phyloP scores from a whole-genome alignment of 2,888 invertebrate genomes.

The Lamproptera curius region DNA sequence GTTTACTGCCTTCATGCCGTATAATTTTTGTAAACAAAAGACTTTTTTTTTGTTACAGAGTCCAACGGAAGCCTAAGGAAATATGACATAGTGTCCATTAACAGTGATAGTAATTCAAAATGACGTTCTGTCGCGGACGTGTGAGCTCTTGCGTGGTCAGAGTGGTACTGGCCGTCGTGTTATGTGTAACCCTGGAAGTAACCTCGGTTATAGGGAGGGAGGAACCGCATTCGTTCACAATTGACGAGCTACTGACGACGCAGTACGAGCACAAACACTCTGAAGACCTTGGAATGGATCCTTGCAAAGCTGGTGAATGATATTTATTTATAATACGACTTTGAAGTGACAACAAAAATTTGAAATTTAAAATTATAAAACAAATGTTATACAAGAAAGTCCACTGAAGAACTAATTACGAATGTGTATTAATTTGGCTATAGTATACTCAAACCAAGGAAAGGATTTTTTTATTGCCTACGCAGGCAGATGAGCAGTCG shows the following conservation, averaged over 20 bases:
- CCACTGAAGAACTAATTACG: no score
- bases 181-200: constrained; percentile 41
- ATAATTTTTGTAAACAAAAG: no score
- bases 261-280: constrained; percentile 84
- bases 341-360: no score
- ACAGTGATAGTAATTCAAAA: constrained; percentile 41
- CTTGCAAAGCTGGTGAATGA: constrained; percentile 90
- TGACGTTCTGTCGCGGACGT: constrained; percentile 49
- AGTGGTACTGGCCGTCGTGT: constrained; percentile 46
- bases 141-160: constrained; percentile 40
- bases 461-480: no score
- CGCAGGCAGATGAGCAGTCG: no score
- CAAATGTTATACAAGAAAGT: no score
- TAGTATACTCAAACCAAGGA: no score
- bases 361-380: no score
- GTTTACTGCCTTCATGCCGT: no score
- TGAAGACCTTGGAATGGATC: constrained; percentile 88
- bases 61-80: constrained; percentile 27
- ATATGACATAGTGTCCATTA: constrained; percentile 53
- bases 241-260: constrained; percentile 82
- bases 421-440: no score
- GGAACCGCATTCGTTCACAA: constrained; percentile 76
- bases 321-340: background rate
- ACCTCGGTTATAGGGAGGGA: constrained; percentile 48
- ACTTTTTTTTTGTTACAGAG: constrained; percentile 64